Base-by-base conservation (phyloP, 1,140 invertebrate species). In the Diabrotica undecimpunctata region DNA sequence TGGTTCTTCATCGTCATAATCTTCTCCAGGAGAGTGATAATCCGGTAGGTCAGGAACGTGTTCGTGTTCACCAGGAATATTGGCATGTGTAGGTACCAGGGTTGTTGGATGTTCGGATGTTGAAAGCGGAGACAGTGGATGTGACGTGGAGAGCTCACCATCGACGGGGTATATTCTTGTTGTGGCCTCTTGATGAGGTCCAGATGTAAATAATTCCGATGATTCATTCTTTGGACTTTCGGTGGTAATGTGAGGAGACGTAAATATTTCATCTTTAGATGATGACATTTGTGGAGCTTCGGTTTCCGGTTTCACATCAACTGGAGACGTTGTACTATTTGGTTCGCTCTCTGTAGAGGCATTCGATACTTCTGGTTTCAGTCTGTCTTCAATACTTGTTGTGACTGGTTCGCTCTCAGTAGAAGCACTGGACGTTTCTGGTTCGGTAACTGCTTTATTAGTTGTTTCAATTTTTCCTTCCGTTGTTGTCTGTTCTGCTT, bases 1-100 rank as follows among this genome's bases (percentile, higher is more conserved):
- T 72, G 87, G 85, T 70, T 91, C 89, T 67, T 91, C 89, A 55
- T 86, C 85, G n/a, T 82, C 82, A 64, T 88, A 86, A 53, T 89
- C 86, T 58, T 88, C 86, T 58, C 86, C 72, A 54, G 71, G 70
- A 35, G 68, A 46, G 64, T 70, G 67, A 62, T 78, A 77, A 54
- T 80, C 77, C 5, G 75, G 69, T 6, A 66, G 13, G 25, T 67
- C 66, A 12, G 69, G 64, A 38, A 68, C 25, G 57, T 71, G 62
- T 68, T 71, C 69, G 6, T 70, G 59, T 67, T 70, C 65, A 3
- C 69, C 69, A 38, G 66, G 64, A n/a, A 68, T 68, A 13, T n/a
- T 51, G 12, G 35, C 35, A 9, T 12, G 25, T 12, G 51, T 35
- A 1, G 59, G 14, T 35, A 13, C 5, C 7, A 52, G 7, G 10